Percentiles rank a stretch among this genome's conserved stretches.
phyloP scores from a whole-genome alignment of 2,113 vertebrate genomes.

The Terrapene triunguis region DNA sequence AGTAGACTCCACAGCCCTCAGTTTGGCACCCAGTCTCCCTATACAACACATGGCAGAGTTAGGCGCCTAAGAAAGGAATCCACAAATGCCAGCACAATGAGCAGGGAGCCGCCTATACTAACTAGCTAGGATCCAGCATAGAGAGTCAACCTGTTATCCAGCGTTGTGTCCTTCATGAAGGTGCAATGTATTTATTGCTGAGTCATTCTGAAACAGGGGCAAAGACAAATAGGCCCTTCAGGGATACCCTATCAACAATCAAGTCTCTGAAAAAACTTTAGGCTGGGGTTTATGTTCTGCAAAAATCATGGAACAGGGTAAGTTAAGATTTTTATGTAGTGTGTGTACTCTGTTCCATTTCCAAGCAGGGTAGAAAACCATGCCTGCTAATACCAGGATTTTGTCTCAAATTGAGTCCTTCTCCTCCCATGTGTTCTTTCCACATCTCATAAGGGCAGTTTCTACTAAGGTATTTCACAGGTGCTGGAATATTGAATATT shows the following conservation, averaged over 20 bases:
- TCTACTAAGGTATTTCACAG: slow-evolving; percentile 1
- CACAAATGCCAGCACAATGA: background rate
- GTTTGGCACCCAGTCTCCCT: background rate
- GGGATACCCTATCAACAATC: background rate
- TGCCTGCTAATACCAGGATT: background rate
- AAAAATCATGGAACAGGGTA: background rate
- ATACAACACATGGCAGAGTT: background rate
- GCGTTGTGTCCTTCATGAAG: background rate
- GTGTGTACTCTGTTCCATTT: background rate
- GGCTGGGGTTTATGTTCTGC: background rate
- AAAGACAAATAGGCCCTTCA: background rate
- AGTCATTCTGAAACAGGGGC: background rate
- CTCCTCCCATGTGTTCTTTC: slow-evolving; percentile 38
- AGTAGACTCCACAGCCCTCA: background rate
- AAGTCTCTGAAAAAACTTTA: background rate
- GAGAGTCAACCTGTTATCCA: background rate
- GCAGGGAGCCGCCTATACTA: background rate
- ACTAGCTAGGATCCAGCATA: background rate
- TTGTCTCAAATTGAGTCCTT: slow-evolving; percentile 22
- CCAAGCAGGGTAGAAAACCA: background rate
- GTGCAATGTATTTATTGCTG: background rate
- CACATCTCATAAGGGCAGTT: slow-evolving; percentile 42
- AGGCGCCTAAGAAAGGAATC: background rate
- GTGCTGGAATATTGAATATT: background rate
- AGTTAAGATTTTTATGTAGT: background rate